Conservation (phyloP, 2,113 vertebrate genomes). For the Onychostoma macrolepis region DNA sequence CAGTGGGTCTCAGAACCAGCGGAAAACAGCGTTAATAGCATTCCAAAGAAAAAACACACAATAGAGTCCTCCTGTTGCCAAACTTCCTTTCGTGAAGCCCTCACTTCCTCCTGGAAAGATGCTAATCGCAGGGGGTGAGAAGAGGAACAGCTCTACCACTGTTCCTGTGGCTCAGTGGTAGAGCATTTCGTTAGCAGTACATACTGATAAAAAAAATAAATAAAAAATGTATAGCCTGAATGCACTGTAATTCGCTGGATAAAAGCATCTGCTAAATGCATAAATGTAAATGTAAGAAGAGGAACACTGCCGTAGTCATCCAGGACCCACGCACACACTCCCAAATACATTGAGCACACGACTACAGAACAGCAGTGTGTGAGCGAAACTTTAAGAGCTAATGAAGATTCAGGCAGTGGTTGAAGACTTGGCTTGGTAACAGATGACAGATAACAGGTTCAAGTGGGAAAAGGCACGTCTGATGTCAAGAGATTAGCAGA, state of each 20-base stretch:
- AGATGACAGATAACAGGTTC: neutral
- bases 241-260: no score
- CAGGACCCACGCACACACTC: neutral
- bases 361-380: neutral
- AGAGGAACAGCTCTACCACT: no score
- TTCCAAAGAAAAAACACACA: constrained; percentile 47
- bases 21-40: constrained; percentile 6
- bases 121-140: constrained; percentile 66
- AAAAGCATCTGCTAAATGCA: no score
- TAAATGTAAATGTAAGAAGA: no score
- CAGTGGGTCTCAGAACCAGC: constrained; percentile 14
- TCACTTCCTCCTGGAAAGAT: constrained; percentile 75
- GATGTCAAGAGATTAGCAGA: neutral
- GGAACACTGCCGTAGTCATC: neutral
- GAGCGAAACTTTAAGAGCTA: neutral
- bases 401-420: neutral
- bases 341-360: constrained; percentile 46
- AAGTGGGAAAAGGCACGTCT: neutral
- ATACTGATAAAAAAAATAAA: no score
- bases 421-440: neutral
- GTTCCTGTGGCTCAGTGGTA: no score
- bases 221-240: no score
- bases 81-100: constrained; percentile 65
- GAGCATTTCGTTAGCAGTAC: no score
- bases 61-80: constrained; percentile 43